These are phyloP conservation scores for Amblyraja radiata DNA, from an alignment of 2,797 vertebrate genomes.

Conservation along the genomic window DNA sequence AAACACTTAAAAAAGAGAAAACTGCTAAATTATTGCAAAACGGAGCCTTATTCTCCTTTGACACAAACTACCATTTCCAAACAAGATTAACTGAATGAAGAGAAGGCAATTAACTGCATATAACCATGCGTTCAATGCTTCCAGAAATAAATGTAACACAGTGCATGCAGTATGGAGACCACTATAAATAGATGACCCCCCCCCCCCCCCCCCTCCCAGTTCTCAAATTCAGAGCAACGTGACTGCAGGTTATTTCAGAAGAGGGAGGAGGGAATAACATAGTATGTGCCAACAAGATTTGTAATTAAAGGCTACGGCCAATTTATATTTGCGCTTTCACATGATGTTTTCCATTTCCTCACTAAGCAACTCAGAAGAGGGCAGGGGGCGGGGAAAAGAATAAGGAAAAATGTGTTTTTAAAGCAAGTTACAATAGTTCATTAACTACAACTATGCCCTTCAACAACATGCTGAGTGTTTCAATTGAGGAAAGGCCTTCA, in stretches of 20 bases:
- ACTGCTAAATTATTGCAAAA: neutral
- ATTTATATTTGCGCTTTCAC: neutral
- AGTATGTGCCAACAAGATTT: neutral
- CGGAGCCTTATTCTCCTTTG: neutral
- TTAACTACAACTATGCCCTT: slow-evolving; percentile 66
- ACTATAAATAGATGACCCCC: neutral
- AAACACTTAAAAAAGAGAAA: neutral
- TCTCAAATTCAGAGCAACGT: neutral
- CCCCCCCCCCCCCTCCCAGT: too few species aligned
- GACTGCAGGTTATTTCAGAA: neutral
- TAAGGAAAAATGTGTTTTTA: slow-evolving; percentile 37
- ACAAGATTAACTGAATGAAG: neutral
- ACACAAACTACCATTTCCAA: too few species aligned
- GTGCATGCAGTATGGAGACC: neutral
- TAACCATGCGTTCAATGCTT: neutral
- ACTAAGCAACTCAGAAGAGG: slow-evolving; percentile 15
- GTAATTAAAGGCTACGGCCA: neutral
- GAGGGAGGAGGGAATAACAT: neutral
- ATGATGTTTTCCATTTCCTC: slow-evolving; percentile 1
- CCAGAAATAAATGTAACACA: neutral
- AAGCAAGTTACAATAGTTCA: slow-evolving; percentile 64
- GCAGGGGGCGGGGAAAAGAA: neutral
- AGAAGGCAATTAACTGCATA: neutral
- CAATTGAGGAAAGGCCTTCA: slow-evolving; percentile 61
- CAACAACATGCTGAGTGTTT: slow-evolving; percentile 61